Base-by-base conservation (phyloP, 2,888 invertebrate genomes). In the Cerceris ruficornis region DNA sequence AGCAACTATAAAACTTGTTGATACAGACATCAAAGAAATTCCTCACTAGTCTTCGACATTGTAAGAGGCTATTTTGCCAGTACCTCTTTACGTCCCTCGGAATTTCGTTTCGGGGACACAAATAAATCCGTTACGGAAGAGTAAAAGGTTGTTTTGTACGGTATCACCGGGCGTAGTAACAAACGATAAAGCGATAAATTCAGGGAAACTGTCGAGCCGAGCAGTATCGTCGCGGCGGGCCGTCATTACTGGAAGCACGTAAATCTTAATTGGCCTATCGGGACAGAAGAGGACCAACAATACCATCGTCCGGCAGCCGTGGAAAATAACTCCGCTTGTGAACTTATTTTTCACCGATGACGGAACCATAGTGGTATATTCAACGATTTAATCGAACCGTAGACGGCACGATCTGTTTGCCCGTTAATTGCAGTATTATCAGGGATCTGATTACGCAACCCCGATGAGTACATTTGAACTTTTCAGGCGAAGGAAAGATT, bases 181-280 rank as follows among this genome's bases (percentile, higher is more conserved):
- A 69, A 82, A 74, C 80, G 80, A 80, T 74, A 75, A 77, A 81
- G 76, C 84, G 77, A 85, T 85, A 85, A 85, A 85, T 85, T 68
- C 65, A 55, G 50, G 73, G 14, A 43, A 69, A 73, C 69, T 69
- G 70, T 81, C 81, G 71, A 66, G 52, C 52, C 75, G 74, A 52
- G n/a, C 69, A 46, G 69, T 58, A 76, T 70, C 76, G 70, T 75
- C 73, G 80, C 71, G 71, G 58, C 50, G 46, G 46, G 17, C 52
- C 67, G 68, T 85, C 77, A 82, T 80, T 70, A 72, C 67, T 77
- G 66, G 69, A 58, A 74, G 67, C 71, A 54, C 78, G 81, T 85
- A 85, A 85, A 85, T 85, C 81, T 85, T 85, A 82, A 84, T 84
- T 84, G 82, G 46, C 66, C 67, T 58, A 68, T 62, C 68, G 65